Conservation (phyloP, 1,140 invertebrate species). For the Papilio machaon region DNA sequence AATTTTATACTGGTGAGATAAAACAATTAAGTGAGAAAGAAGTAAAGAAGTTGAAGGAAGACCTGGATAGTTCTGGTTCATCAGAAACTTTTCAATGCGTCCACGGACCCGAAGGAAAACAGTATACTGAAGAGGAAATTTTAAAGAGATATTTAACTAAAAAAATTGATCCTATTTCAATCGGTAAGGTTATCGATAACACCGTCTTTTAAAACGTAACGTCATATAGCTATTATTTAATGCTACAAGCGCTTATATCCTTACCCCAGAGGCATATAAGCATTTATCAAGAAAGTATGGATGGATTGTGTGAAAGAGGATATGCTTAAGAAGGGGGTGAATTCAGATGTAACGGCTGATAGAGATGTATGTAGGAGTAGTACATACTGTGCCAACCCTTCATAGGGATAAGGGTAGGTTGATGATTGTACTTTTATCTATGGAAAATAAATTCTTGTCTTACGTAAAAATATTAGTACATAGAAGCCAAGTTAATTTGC, state of each 20-base stretch:
- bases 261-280: neutral
- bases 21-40: slow-evolving; percentile 53
- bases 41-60: slow-evolving; percentile 53
- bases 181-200: slow-evolving; percentile 46
- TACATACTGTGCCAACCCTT: too few relatives aligned
- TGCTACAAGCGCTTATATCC: too few relatives aligned
- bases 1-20: slow-evolving; percentile 44
- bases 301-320: too few relatives aligned
- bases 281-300: too few relatives aligned
- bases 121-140: slow-evolving; percentile 54
- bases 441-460: neutral
- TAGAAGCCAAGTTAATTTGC: neutral
- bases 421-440: neutral
- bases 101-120: slow-evolving; percentile 58
- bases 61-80: slow-evolving; percentile 56
- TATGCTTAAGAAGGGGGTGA: too few relatives aligned
- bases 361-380: too few relatives aligned
- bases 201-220: neutral
- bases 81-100: slow-evolving; percentile 59
- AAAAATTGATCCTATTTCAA: slow-evolving; percentile 58
- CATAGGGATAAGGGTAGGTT: too few relatives aligned
- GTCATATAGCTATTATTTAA: neutral
- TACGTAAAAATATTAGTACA: neutral
- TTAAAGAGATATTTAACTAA: slow-evolving; percentile 59
- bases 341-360: too few relatives aligned